Evolutionary conservation across 1,140 invertebrate genomes (phyloP).

Genomic region (Pachypsylla venusta): DNA sequence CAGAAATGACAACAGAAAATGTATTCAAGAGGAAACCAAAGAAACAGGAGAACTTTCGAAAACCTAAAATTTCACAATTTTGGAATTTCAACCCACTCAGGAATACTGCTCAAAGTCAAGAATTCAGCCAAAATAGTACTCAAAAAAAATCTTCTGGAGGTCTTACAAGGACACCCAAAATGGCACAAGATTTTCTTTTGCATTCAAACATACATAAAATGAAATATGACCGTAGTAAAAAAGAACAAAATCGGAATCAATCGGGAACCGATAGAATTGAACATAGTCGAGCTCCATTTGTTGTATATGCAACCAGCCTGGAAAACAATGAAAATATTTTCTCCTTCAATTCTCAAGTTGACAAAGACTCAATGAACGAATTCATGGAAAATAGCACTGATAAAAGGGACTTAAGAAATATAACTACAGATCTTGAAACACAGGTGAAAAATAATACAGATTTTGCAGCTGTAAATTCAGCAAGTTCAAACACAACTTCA

Average conservation of each 20-base stretch:
- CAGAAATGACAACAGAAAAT: neutral
- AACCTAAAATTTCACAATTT: neutral
- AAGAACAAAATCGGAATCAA: neutral
- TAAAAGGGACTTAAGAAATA: neutral
- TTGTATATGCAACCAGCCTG: neutral
- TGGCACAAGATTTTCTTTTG: neutral
- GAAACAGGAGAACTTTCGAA: neutral
- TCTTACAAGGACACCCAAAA: neutral
- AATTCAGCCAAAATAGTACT: no score
- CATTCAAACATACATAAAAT: slow-evolving; percentile 8
- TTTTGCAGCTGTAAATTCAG: neutral
- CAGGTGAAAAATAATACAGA: no score
- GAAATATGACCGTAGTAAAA: slow-evolving; percentile 3
- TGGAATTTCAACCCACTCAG: neutral
- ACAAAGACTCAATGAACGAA: neutral
- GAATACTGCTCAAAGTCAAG: no score
- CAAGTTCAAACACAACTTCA: slow-evolving; percentile 7
- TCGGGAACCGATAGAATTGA: neutral
- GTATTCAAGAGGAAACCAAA: neutral
- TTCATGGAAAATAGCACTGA: neutral
- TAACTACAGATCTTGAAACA: neutral
- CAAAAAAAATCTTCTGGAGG: no score
- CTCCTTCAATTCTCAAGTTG: neutral
- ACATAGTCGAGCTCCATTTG: neutral
- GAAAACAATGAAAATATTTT: slow-evolving; percentile 5